phyloP scores from a whole-genome alignment of 2,888 invertebrate genomes.

The Cynaeus angustus region DNA sequence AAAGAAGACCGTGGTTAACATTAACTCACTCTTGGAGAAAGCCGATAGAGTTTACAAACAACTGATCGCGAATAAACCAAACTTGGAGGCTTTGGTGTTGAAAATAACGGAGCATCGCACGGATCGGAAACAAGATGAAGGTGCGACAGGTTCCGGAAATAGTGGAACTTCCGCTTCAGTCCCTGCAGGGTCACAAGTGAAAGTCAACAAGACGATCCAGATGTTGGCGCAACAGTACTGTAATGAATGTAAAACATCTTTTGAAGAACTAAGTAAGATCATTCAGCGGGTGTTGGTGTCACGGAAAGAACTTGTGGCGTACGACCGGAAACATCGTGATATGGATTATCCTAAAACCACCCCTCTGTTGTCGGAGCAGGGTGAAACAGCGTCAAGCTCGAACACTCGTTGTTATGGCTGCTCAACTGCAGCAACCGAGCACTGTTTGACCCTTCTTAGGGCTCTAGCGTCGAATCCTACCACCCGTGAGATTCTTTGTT shows the following conservation, averaged over 20 bases:
- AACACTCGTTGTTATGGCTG: conserved; percentile 88
- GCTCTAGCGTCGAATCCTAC: conserved; percentile 89
- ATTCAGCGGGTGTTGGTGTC: conserved; percentile 94
- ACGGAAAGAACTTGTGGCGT: conserved; percentile 91
- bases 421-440: conserved; percentile 93
- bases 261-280: conserved; percentile 94
- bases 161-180: conserved; percentile 55
- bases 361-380: conserved; percentile 69
- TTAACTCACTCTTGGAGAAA: conserved; percentile 92
- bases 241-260: conserved; percentile 94
- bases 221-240: conserved; percentile 96
- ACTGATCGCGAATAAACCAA: conserved; percentile 91
- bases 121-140: conserved; percentile 77
- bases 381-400: conserved; percentile 57
- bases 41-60: conserved; percentile 96
- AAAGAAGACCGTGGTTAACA: conserved; percentile 93
- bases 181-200: conserved; percentile 69
- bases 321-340: conserved; percentile 89
- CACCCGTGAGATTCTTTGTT: conserved; percentile 84
- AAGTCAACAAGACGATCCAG: conserved; percentile 94
- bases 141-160: too few relatives aligned
- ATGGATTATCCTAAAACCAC: conserved; percentile 68
- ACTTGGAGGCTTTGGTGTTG: conserved; percentile 88
- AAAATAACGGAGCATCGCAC: conserved; percentile 91
- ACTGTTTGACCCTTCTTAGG: conserved; percentile 91